Conservation (phyloP, 2,797 vertebrate species). For the Gymnopithys bicolor region DNA sequence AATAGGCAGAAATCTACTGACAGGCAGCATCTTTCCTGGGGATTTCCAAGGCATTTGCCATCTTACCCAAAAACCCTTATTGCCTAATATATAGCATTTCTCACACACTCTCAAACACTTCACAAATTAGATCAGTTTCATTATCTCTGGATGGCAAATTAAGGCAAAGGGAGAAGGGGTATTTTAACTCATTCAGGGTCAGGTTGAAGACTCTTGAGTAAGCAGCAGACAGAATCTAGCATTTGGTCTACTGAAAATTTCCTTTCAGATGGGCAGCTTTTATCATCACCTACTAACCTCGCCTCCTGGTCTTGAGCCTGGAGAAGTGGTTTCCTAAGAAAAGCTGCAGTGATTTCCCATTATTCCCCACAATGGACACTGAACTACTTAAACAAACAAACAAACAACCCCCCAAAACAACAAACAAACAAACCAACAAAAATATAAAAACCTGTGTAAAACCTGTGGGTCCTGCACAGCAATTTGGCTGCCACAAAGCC, state of each 20-base stretch:
- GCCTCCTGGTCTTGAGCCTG: not conserved
- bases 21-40: not conserved
- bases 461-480: not conserved
- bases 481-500: not conserved
- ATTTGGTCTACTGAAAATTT: not conserved
- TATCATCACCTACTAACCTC: not conserved
- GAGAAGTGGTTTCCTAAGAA: not conserved
- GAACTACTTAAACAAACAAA: not conserved
- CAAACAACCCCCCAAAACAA: no score
- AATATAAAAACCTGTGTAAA: not conserved
- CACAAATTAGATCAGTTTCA: not conserved
- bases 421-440: not conserved
- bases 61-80: not conserved
- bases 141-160: not conserved
- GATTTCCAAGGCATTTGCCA: not conserved
- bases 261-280: not conserved
- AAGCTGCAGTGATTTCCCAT: not conserved
- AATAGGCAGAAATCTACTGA: not conserved
- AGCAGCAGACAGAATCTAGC: not conserved
- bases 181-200: not conserved
- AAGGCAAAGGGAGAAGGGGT: not conserved
- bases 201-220: rapidly evolving
- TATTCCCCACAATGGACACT: not conserved
- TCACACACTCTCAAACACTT: not conserved
- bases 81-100: not conserved